Conservation (phyloP, 2,797 vertebrate genomes). For the Phalloptychus januarius region DNA sequence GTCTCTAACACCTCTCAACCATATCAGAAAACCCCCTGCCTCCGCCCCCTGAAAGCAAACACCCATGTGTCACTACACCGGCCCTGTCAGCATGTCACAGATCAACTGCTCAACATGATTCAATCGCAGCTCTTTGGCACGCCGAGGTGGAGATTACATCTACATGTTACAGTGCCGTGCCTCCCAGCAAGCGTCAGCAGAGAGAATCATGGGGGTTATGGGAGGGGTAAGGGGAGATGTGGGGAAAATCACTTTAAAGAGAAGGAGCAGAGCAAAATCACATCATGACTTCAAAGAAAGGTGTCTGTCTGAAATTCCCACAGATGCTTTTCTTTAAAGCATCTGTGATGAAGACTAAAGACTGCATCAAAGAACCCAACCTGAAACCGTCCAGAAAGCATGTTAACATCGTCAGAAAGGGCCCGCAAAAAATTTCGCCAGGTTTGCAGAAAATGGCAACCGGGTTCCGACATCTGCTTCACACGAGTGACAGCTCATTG, state of each 20-base stretch:
- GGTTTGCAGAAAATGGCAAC: slow-evolving; percentile 6
- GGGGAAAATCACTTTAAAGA: background rate
- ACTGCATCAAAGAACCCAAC: slow-evolving; percentile 32
- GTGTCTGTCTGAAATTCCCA: slow-evolving; percentile 40
- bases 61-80: slow-evolving; percentile 62
- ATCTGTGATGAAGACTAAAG: too few species aligned
- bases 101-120: slow-evolving; percentile 61
- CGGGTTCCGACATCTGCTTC: slow-evolving; percentile 3
- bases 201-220: background rate
- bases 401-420: slow-evolving; percentile 29
- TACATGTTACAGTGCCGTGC: slow-evolving; percentile 47
- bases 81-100: slow-evolving; percentile 70
- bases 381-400: slow-evolving; percentile 20
- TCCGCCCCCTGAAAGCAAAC: slow-evolving; percentile 68
- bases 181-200: slow-evolving; percentile 56
- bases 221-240: background rate
- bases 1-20: slow-evolving; percentile 31
- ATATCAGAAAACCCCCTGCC: slow-evolving; percentile 21
- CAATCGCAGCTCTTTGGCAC: slow-evolving; percentile 52
- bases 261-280: slow-evolving; percentile 27
- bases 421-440: slow-evolving; percentile 13
- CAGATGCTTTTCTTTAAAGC: slow-evolving; percentile 25
- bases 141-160: slow-evolving; percentile 75
- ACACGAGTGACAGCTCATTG: slow-evolving; percentile 43
- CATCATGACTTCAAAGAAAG: slow-evolving; percentile 49